Evolutionary conservation across 1,140 invertebrate species (phyloP), one percentile per base, ranked within the genome.

Genomic region (Trichonephila clavata): DNA sequence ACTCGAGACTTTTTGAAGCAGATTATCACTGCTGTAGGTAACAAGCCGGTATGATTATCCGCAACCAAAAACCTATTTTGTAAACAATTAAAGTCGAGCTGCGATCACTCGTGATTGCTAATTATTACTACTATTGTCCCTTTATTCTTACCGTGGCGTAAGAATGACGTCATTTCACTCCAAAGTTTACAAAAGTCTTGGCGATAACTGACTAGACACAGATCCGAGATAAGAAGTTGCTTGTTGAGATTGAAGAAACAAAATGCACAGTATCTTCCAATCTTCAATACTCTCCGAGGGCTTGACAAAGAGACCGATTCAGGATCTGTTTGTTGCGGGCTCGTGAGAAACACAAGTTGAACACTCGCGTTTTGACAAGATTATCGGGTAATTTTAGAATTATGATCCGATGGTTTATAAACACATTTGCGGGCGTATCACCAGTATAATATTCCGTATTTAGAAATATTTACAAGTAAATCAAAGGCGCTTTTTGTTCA

Each of bases 281-380:
- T 88, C 86, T 86, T 63, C 61, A 21, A 21, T 63, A 63, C 61
- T 32, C 71, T 84, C 18, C 39, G 3, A 50, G 50, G 3, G 50
- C 50, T 50, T 50, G n/a, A 92, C 90, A 92, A 92, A 92, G 90
- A 63, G 50, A 39, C 21, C 81, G 61, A 92, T 92, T 90, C 87
- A 89, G 39, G n/a, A 8, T 81, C 14, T 90, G 89, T 90, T 59
- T 90, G 89, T 90, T 84, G n/a, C 81, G 24, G 39, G 4, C 59
- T 84, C 90, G 81, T 84, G 59, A 83, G 90, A 92, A 92, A 92
- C 80, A 92, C 24, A 84, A 84, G 77, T 92, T 90, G 89, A 90
- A 90, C 89, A 90, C 68, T 90, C 88, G n/a, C 89, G 39, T 90
- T 90, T 92, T 92, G 90, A 92, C 90, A 92, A 63, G 59, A 84